These are phyloP conservation scores for Disparrhopalites patrizii DNA, from an alignment of 2,888 invertebrate species.

Conservation along the genomic window DNA sequence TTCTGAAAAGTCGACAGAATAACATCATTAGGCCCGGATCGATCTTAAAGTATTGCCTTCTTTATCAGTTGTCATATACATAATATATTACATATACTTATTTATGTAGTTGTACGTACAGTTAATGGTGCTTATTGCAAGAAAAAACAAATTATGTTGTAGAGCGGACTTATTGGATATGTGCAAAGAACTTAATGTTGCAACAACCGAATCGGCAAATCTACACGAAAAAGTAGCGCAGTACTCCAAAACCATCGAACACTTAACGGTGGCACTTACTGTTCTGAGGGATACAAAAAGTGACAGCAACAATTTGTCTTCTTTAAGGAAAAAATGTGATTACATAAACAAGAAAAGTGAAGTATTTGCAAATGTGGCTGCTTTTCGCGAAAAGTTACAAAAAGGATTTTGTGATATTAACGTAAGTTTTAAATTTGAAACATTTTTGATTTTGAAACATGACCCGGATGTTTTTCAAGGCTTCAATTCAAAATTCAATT, in stretches of 20 bases:
- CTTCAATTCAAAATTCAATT: neutral
- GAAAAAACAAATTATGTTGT: neutral
- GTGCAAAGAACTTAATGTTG: slow-evolving; percentile 9
- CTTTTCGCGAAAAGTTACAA: neutral
- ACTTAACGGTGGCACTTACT: slow-evolving; percentile 23
- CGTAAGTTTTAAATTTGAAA: neutral
- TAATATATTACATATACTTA: neutral
- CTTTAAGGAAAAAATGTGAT: slow-evolving; percentile 19
- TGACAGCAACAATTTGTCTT: neutral
- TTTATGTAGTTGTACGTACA: neutral
- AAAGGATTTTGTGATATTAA: neutral
- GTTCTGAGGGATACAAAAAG: slow-evolving; percentile 18
- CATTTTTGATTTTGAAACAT: neutral
- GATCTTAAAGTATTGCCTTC: slow-evolving; percentile 15
- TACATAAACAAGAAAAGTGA: slow-evolving; percentile 5
- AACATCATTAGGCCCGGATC: slow-evolving; percentile 12
- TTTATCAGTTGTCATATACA: neutral
- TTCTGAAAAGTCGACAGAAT: slow-evolving; percentile 12
- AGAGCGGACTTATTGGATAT: slow-evolving; percentile 27
- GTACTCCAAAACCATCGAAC: slow-evolving; percentile 21
- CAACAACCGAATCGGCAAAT: neutral
- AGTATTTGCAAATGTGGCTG: neutral
- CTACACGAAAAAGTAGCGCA: slow-evolving; percentile 2
- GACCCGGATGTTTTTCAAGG: neutral
- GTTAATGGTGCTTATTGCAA: neutral